Percentiles rank a stretch among this genome's conserved stretches.
phyloP scores from a whole-genome alignment of 2,888 invertebrate genomes.

The Eucriotettix oculatus region DNA sequence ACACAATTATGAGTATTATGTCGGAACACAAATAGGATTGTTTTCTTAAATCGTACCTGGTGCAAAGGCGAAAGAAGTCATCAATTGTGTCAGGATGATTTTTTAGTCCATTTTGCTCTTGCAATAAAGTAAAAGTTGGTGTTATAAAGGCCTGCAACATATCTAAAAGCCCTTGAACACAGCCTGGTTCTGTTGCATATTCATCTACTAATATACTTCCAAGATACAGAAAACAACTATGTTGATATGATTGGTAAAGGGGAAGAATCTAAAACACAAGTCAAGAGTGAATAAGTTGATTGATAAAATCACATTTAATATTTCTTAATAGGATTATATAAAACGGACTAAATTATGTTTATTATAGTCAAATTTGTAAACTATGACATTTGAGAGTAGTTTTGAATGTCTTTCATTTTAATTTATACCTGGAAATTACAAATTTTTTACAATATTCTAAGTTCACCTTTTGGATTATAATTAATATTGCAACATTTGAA shows the following conservation, averaged over 20 bases:
- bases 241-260: slow-evolving; percentile 59
- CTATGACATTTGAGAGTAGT: too few species aligned
- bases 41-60: slow-evolving; percentile 28
- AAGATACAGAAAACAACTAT: slow-evolving; percentile 82
- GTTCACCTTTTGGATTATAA: too few species aligned
- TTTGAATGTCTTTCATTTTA: neutral
- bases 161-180: slow-evolving; percentile 61
- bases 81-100: slow-evolving; percentile 97
- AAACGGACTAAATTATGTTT: too few species aligned
- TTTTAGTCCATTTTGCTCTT: slow-evolving; percentile 58
- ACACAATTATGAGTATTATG: neutral
- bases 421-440: neutral
- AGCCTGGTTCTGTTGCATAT: slow-evolving; percentile 53
- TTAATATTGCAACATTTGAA: too few species aligned
- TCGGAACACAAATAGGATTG: neutral
- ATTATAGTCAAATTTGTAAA: too few species aligned
- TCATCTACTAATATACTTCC: slow-evolving; percentile 83
- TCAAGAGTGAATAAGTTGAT: too few species aligned
- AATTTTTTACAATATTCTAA: neutral
- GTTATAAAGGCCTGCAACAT: slow-evolving; percentile 74
- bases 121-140: slow-evolving; percentile 65
- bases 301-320: too few species aligned
- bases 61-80: slow-evolving; percentile 79
- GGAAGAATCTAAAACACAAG: slow-evolving; percentile 38
- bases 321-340: too few species aligned